Percentiles rank a stretch among this genome's conserved stretches.
Evolutionary conservation across 2,888 invertebrate genomes (phyloP).

Genomic region (Pyrrhosoma nymphula): DNA sequence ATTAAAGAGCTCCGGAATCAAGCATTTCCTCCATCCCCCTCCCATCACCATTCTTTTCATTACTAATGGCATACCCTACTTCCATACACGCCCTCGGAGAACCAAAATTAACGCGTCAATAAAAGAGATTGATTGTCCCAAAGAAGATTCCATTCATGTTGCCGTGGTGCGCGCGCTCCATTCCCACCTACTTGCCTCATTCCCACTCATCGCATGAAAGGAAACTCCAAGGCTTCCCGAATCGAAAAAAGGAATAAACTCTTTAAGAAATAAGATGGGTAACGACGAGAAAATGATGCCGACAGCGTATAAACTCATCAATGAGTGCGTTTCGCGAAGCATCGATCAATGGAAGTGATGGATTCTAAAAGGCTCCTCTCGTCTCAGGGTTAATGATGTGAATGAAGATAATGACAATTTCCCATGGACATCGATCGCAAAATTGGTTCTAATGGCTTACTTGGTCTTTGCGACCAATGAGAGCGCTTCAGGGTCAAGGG

Average conservation of each 20-base stretch:
- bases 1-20: too few relatives aligned
- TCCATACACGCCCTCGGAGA: not conserved
- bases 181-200: not conserved
- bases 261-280: not conserved
- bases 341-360: not conserved
- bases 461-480: too few relatives aligned
- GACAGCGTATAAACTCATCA: not conserved
- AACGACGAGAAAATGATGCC: not conserved
- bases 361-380: not conserved
- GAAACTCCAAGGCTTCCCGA: too few relatives aligned
- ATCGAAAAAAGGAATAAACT: too few relatives aligned
- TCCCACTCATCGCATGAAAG: not conserved
- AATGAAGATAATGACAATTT: not conserved
- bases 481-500: too few relatives aligned
- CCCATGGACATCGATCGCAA: not conserved
- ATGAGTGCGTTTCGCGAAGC: not conserved
- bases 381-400: not conserved
- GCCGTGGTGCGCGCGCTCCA: not conserved
- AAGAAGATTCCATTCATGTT: not conserved
- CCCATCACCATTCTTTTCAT: too few relatives aligned
- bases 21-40: too few relatives aligned
- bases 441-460: too few relatives aligned
- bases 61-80: not conserved
- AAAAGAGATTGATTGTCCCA: not conserved
- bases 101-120: not conserved